Evolutionary conservation across 2,113 vertebrate species (phyloP).

Genomic region (Alaudala cheleensis): DNA sequence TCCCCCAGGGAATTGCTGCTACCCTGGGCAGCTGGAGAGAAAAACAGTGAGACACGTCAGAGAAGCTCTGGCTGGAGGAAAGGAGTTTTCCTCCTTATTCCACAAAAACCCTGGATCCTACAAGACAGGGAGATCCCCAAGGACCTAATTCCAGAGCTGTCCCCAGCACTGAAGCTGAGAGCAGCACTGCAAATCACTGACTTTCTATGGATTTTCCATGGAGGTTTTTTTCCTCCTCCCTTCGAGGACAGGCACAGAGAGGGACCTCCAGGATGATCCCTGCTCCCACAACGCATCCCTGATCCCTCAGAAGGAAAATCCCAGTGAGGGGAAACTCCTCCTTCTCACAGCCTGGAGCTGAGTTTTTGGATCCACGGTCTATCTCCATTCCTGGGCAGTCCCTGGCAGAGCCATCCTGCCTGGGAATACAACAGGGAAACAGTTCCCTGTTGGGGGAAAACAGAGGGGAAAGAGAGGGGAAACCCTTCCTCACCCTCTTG

Average conservation of each 20-base stretch:
- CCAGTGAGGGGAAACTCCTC: not conserved
- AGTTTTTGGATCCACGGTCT: accelerated
- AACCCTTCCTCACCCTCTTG: not conserved
- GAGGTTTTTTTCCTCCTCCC: not conserved
- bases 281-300: not conserved
- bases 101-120: not conserved
- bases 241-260: not conserved
- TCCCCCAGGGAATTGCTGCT: not conserved
- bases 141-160: not conserved
- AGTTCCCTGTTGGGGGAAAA: not conserved
- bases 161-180: not conserved
- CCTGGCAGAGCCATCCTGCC: not conserved
- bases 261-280: not conserved
- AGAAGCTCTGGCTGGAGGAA: not conserved
- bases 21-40: not conserved
- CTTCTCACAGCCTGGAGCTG: not conserved
- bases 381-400: accelerated
- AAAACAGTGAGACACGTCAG: not conserved
- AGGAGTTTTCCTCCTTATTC: not conserved
- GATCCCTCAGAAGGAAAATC: not conserved
- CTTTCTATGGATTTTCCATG: not conserved
- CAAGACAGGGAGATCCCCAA: not conserved
- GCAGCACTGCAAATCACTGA: not conserved
- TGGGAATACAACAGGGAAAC: accelerated
- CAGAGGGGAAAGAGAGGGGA: not conserved